Conservation (phyloP, 2,888 invertebrate genomes). For the Megaustenia siamemsis region DNA sequence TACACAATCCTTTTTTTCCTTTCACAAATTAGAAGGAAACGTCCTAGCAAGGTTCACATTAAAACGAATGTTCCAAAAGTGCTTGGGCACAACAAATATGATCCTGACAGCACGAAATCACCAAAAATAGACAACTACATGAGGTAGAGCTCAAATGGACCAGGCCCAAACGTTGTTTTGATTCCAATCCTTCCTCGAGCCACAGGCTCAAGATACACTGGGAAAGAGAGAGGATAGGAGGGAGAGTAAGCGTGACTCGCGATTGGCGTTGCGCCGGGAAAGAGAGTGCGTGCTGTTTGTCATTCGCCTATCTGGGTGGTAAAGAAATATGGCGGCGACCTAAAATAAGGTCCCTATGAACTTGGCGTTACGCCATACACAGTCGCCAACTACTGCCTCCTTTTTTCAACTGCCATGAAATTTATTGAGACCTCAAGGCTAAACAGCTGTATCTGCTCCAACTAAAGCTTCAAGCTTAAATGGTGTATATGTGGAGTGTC, state of each 20-base stretch:
- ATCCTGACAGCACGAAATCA: background rate
- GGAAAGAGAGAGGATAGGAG: background rate
- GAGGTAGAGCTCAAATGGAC: background rate
- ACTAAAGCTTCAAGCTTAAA: no score
- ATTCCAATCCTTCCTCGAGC: background rate
- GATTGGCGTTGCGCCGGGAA: background rate
- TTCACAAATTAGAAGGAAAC: no score
- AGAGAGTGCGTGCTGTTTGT: slow-evolving; percentile 15
- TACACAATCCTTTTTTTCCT: no score
- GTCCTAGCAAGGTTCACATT: no score
- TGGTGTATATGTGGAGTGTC: no score
- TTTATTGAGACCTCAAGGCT: background rate
- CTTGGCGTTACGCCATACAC: background rate
- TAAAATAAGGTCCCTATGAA: background rate
- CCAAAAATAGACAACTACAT: background rate
- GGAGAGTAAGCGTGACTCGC: no score
- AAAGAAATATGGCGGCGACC: background rate
- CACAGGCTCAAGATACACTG: background rate
- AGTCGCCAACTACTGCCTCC: background rate
- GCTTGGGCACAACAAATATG: background rate
- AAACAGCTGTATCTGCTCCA: no score
- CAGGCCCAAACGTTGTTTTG: background rate
- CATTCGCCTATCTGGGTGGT: background rate
- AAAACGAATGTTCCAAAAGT: no score
- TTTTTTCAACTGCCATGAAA: background rate